Evolutionary conservation across 2,888 invertebrate species (phyloP), one percentile per base, ranked within the genome.

Genomic region (Agonopterix heracliana): DNA sequence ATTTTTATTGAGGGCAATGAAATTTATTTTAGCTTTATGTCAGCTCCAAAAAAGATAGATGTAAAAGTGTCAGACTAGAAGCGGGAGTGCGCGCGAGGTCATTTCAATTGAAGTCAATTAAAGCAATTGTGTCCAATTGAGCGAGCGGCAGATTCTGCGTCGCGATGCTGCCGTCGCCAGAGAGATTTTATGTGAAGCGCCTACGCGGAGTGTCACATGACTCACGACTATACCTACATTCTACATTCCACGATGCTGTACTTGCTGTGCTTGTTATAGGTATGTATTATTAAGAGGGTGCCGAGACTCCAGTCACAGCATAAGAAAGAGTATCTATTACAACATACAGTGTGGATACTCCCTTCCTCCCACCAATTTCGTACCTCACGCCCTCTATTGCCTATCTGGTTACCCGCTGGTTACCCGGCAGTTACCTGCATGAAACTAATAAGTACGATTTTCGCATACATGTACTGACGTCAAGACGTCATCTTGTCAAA

Each of bases 41-140:
- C 84, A 83, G 74, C 78, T 83, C 81, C 83, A 80, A 87, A 86
- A 86, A 87, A 86, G 85, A 86, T 87, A 81, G 83, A 86, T 86
- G 84, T 84, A 86, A 84, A 83, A 85, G 82, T 86, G 87, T 85
- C 83, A 80, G 73, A 74, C 81, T 83, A 83, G 85, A 68, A 82
- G 75, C 78, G 82, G 83, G 81, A 80, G 83, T 74, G 85, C 78
- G 79, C 78, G 77, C 83, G 88, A 87, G 87, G 88, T 87, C 87
- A 84, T 87, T 81, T 81, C 87, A 88, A 88, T 88, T 87, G 87
- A 86, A 86, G 62, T 74, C 81, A 81, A 87, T 88, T 87, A 83
- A 85, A 85, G 68, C 86, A 88, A 88, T 88, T 88, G 86, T 73
- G 74, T 75, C 64, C 87, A 88, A 88, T 88, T 88, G 86, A 87